Evolutionary conservation across 2,888 invertebrate genomes (phyloP), one percentile per base, ranked within the genome.

Genomic region (Noctua comes): DNA sequence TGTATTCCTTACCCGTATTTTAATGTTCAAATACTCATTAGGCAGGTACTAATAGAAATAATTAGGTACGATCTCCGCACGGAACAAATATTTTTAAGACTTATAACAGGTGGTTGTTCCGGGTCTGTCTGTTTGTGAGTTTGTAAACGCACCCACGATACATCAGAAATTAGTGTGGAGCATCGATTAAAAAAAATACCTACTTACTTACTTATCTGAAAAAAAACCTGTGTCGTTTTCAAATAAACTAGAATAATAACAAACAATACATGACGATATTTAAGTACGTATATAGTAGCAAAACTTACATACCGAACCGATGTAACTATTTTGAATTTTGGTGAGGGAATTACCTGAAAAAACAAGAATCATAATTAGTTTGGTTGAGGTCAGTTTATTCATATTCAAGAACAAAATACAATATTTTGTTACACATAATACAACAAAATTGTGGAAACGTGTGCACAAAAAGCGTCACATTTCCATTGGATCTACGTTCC

Each of bases 311-410:
- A 80, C 31, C 18, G 16, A 68, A 27, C 5, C 13, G 5, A 24
- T 8, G 54, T 21, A 16, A 46, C 18, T 24, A 54, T 18, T 57
- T 4, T 21, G 46, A 46, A 59, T 10, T 59, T 8, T 21, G 16
- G 11, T 31, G 69, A n/a, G 0, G 3, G 59, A 71, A 72, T 87
- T 86, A 86, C 86, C 86, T 86, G 86, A 65, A 85, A 86, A 36
- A 27, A 76, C 65, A 79, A n/a, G 2, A 4, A 5, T n/a, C n/a
- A 68, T 36, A 18, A 13, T 65, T 27, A 46, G 18, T 24, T 43
- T 21, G 0, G 5, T 3, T 11, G 4, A 24, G 0, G 40, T 27
- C 6, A 40, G 4, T 21, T 27, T 21, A 48, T 36, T 13, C 7
- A 24, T 36, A 4, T 31, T n/a, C 2, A 27, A 16, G 3, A 31